phyloP scores from a whole-genome alignment of 2,113 vertebrate species.

The Apaloderma vittatum region DNA sequence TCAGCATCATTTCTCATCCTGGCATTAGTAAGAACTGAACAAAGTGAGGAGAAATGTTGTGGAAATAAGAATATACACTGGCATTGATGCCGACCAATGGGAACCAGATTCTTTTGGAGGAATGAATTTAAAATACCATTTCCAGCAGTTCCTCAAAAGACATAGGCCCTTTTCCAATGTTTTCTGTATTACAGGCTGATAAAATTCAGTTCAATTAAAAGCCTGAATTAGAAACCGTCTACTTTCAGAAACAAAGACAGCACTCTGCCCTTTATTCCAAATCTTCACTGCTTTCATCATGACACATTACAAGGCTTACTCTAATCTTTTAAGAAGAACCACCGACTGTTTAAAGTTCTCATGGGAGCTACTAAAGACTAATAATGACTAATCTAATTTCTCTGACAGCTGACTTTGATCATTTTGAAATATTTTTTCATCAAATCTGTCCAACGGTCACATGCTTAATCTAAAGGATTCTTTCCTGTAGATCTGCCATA shows the following conservation, averaged over 20 bases:
- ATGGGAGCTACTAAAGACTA: slow-evolving; percentile 60
- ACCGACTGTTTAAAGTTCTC: slow-evolving; percentile 48
- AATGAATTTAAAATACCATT: slow-evolving; percentile 7
- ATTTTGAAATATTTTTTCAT: slow-evolving; percentile 42
- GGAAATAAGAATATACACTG: slow-evolving; percentile 18
- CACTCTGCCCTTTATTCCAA: slow-evolving; percentile 36
- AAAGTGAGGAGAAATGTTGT: background rate
- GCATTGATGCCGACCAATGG: background rate
- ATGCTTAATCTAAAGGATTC: slow-evolving; percentile 57
- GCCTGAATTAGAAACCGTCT: slow-evolving; percentile 30
- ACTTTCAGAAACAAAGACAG: slow-evolving; percentile 20
- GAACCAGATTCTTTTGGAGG: background rate
- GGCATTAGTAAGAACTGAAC: background rate
- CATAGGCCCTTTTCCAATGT: background rate
- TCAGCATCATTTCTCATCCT: background rate
- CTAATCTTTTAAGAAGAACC: slow-evolving; percentile 68
- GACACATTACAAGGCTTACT: slow-evolving; percentile 62
- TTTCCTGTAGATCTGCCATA: background rate
- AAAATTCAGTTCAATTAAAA: slow-evolving; percentile 16
- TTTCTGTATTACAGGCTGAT: background rate
- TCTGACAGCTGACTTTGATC: slow-evolving; percentile 58
- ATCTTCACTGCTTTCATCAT: slow-evolving; percentile 70
- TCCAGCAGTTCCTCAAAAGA: background rate
- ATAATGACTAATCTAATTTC: slow-evolving; percentile 56
- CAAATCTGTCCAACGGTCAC: slow-evolving; percentile 50